These are phyloP conservation scores for Cosmia trapezina DNA, from an alignment of 2,888 invertebrate species.

Conservation along the genomic window DNA sequence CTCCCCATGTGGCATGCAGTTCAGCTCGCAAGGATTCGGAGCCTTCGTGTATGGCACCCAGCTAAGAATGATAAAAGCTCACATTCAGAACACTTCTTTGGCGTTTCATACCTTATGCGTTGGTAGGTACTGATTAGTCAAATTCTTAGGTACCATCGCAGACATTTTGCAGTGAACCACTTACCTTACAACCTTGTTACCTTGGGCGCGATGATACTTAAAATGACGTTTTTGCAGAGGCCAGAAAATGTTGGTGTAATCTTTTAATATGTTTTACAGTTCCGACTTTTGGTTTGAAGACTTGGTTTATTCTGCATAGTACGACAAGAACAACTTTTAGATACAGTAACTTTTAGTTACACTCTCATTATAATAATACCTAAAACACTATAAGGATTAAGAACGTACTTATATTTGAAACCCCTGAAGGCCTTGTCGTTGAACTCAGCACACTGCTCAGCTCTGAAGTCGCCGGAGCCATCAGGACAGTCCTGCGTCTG, in stretches of 20 bases:
- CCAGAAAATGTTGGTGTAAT: neutral
- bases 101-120: neutral
- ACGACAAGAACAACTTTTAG: neutral
- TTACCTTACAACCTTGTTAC: too few species aligned
- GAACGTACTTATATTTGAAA: slow-evolving; percentile 93
- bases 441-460: slow-evolving; percentile 96
- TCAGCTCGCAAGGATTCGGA: slow-evolving; percentile 97
- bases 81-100: neutral
- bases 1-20: slow-evolving; percentile 98
- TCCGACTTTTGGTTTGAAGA: neutral
- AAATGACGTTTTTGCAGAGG: neutral
- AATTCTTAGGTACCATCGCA: neutral
- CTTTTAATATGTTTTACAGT: neutral
- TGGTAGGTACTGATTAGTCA: neutral
- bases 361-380: neutral
- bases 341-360: too few species aligned
- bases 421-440: slow-evolving; percentile 95
- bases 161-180: too few species aligned
- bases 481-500: slow-evolving; percentile 97
- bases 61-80: slow-evolving; percentile 78
- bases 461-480: slow-evolving; percentile 94
- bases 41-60: slow-evolving; percentile 97
- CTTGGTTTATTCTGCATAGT: neutral
- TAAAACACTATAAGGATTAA: neutral
- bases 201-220: too few species aligned